Conservation (phyloP, 2,113 vertebrate species). For the Microtus pennsylvanicus region DNA sequence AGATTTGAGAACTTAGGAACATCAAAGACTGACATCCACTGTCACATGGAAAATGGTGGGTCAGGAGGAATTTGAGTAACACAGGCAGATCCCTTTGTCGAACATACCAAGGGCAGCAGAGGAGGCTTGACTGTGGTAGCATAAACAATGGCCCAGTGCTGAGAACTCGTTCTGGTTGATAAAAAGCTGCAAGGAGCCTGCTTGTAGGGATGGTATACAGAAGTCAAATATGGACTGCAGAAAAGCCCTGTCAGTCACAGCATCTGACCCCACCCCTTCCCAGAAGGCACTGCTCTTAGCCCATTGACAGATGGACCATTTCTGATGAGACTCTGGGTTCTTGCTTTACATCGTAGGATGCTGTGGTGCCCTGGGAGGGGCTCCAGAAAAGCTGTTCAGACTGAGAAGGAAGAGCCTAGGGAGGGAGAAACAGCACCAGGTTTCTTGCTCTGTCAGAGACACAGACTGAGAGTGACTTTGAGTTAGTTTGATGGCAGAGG, state of each 20-base stretch:
- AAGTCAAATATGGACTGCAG: background rate
- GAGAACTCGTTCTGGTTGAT: background rate
- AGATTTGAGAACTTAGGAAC: no score
- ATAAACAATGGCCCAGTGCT: background rate
- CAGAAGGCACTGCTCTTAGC: background rate
- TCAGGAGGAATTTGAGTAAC: background rate
- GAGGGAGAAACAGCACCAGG: no score
- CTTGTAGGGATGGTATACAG: no score
- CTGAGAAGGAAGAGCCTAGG: background rate
- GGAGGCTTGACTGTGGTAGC: background rate
- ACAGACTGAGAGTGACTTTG: background rate
- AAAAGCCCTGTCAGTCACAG: no score
- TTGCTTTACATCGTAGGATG: no score
- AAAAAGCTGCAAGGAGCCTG: background rate
- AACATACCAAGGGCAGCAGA: background rate
- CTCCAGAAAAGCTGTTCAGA: background rate
- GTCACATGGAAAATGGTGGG: accelerated
- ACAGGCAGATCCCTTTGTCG: background rate
- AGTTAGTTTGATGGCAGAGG: accelerated
- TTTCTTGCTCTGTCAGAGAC: accelerated
- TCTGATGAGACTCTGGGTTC: background rate
- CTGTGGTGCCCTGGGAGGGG: accelerated
- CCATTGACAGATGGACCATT: no score
- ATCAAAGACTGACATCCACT: background rate
- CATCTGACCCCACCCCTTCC: background rate